These are phyloP conservation scores for Coturnix japonica DNA, from an alignment of 2,113 vertebrate genomes.

Conservation along the genomic window DNA sequence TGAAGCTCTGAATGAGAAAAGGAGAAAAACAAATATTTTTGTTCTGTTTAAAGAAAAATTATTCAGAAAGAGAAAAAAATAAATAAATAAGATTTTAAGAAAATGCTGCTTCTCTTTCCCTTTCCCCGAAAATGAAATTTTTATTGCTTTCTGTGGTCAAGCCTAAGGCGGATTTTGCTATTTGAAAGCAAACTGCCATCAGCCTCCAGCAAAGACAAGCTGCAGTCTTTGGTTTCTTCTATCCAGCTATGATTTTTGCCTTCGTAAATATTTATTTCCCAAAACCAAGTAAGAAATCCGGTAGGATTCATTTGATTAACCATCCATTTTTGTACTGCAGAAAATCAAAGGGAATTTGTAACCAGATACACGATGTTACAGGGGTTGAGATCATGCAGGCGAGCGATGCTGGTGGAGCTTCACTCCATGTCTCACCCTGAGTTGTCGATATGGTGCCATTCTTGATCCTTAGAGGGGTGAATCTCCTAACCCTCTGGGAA, in stretches of 20 bases:
- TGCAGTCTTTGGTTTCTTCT: background rate
- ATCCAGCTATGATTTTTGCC: background rate
- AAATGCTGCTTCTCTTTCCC: background rate
- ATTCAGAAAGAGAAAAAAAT: background rate
- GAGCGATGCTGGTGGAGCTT: background rate
- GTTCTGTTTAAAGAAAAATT: background rate
- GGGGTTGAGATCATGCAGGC: rapidly evolving
- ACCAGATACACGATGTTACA: rapidly evolving
- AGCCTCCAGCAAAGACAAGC: slow-evolving; percentile 15
- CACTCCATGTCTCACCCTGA: rapidly evolving
- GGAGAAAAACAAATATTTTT: background rate
- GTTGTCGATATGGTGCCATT: background rate
- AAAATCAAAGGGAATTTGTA: background rate
- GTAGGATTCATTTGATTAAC: slow-evolving; percentile 1
- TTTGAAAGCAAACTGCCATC: slow-evolving; percentile 26
- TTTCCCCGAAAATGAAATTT: background rate
- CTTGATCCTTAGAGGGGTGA: background rate
- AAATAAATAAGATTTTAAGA: background rate
- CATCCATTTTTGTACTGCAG: background rate
- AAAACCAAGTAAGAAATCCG: background rate
- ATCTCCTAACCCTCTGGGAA: background rate
- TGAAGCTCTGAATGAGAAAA: background rate
- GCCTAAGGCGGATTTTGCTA: slow-evolving; percentile 32
- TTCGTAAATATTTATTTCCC: slow-evolving; percentile 37
- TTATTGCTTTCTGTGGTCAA: slow-evolving; percentile 33